Percentiles rank a stretch among this genome's conserved stretches.
Evolutionary conservation across 2,888 invertebrate species (phyloP).

Genomic region (Agrochola lota): DNA sequence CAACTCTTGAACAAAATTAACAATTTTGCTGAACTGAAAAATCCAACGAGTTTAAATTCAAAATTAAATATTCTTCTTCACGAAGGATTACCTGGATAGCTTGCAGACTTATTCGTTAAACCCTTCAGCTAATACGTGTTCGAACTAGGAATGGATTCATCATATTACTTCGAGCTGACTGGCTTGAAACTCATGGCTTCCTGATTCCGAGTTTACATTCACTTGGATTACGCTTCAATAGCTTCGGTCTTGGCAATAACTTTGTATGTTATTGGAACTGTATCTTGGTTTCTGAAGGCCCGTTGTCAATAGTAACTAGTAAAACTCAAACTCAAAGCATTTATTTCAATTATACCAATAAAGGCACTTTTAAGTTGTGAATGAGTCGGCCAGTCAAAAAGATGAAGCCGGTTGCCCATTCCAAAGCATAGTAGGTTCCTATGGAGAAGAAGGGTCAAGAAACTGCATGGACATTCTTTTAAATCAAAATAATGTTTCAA

Average conservation of each 20-base stretch:
- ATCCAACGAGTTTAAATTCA: not conserved
- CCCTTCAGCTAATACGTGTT: conserved; percentile 36
- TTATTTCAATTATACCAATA: not conserved
- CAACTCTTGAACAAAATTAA: not conserved
- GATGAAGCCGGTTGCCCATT: not conserved
- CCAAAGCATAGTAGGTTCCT: not conserved
- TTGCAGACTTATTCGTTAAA: conserved; percentile 1
- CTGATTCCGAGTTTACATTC: conserved; percentile 38
- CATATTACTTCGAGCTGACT: conserved; percentile 48
- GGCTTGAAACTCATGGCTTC: conserved; percentile 44
- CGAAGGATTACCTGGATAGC: not conserved
- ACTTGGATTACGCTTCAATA: conserved; percentile 37
- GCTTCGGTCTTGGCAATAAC: not conserved
- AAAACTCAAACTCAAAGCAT: not conserved
- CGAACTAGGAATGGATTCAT: conserved; percentile 50
- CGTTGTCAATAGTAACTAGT: not conserved
- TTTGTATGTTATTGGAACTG: not conserved
- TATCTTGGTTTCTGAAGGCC: not conserved
- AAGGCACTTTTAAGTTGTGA: not conserved
- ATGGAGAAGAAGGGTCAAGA: not conserved
- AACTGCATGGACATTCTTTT: not conserved
- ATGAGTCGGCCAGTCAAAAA: not conserved
- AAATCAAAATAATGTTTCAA: not conserved
- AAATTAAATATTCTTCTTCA: not conserved
- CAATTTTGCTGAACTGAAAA: not conserved